phyloP scores from a whole-genome alignment of 2,113 vertebrate species.

The Oryzias curvinotus region DNA sequence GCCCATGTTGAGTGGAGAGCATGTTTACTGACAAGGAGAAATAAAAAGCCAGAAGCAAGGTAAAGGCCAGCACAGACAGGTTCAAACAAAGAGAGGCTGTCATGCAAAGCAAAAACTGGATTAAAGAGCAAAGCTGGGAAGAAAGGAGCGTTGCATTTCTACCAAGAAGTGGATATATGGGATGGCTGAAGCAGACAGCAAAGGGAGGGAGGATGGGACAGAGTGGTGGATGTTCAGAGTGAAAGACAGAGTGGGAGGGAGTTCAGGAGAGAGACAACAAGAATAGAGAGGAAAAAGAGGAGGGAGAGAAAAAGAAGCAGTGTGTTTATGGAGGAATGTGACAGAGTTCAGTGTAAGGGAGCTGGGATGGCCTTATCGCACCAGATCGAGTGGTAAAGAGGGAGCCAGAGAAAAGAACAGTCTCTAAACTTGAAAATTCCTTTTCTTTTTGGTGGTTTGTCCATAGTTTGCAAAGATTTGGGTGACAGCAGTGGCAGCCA shows the following conservation, averaged over 20 bases:
- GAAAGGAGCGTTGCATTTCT: slow-evolving; percentile 17
- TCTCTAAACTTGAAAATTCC: slow-evolving; percentile 8
- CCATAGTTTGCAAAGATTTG: slow-evolving; percentile 35
- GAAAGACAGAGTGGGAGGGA: slow-evolving; percentile 60
- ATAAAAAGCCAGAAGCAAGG: not conserved
- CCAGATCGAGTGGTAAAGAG: slow-evolving; percentile 31
- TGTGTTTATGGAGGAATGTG: slow-evolving; percentile 64
- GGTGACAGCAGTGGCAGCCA: slow-evolving; percentile 28
- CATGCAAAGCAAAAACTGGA: slow-evolving; percentile 8
- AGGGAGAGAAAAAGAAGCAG: slow-evolving; percentile 27
- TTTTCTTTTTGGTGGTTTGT: slow-evolving; percentile 27
- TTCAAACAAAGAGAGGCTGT: slow-evolving; percentile 10
- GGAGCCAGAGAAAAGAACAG: slow-evolving; percentile 25
- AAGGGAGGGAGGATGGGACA: slow-evolving; percentile 21
- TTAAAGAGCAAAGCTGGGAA: slow-evolving; percentile 10
- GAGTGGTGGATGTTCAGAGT: slow-evolving; percentile 45
- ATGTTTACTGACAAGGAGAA: slow-evolving; percentile 31
- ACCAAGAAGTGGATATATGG: slow-evolving; percentile 17
- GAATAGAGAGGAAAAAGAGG: slow-evolving; percentile 47
- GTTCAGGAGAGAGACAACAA: slow-evolving; percentile 55
- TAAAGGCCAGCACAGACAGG: slow-evolving; percentile 16
- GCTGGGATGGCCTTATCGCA: slow-evolving; percentile 57
- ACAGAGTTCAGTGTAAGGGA: slow-evolving; percentile 47
- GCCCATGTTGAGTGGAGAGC: slow-evolving; percentile 32
- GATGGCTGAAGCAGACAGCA: slow-evolving; percentile 20